Conservation (phyloP, 2,113 vertebrate genomes). For the Mustela lutreola region DNA sequence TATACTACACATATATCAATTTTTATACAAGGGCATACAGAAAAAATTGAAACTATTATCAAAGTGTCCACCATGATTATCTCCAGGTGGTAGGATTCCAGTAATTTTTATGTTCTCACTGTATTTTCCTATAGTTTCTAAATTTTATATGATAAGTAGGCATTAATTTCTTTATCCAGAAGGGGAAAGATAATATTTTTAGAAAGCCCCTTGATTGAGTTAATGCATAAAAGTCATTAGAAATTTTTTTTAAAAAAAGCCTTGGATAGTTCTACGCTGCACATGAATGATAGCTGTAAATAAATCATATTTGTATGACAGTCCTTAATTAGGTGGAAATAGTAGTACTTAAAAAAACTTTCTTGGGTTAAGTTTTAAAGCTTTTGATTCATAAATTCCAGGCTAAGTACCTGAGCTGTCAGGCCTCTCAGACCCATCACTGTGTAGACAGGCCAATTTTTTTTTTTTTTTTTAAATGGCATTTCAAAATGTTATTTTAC, state of each 20-base stretch:
- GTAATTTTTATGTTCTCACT: not conserved
- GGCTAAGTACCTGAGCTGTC: constrained; percentile 82
- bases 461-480: not conserved
- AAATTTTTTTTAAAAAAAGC: constrained; percentile 69
- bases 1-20: not conserved
- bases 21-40: not conserved
- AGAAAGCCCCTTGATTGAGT: constrained; percentile 69
- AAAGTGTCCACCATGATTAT: not conserved
- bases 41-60: not conserved
- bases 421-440: constrained; percentile 65
- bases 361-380: constrained; percentile 86
- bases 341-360: constrained; percentile 84
- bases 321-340: constrained; percentile 88
- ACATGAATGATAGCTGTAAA: constrained; percentile 84
- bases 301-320: constrained; percentile 87
- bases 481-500: constrained; percentile 75
- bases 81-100: not conserved
- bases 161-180: constrained; percentile 56
- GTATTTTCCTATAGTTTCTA: constrained; percentile 40
- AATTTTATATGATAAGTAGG: constrained; percentile 33
- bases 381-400: constrained; percentile 86
- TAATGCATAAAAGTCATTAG: constrained; percentile 86
- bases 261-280: constrained; percentile 81
- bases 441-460: constrained; percentile 30
- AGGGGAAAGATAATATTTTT: constrained; percentile 42